Conservation (phyloP, 2,113 vertebrate species). For the Silurus asotus region DNA sequence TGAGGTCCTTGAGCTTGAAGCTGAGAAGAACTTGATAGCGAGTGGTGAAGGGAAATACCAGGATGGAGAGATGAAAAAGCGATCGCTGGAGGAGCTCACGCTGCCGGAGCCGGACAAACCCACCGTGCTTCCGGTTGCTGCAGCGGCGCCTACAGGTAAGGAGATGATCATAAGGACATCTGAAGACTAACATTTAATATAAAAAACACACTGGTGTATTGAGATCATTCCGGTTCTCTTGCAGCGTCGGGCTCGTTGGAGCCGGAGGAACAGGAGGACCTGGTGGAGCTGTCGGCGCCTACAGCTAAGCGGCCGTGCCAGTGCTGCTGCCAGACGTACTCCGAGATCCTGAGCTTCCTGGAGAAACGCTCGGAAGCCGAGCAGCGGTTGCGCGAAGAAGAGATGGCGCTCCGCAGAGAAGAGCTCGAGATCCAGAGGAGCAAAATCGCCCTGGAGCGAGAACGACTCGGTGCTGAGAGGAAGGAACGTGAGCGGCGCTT, state of each 20-base stretch:
- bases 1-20: constrained; percentile 77
- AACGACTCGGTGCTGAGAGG: constrained; percentile 71
- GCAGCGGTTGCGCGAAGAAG: constrained; percentile 76
- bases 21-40: constrained; percentile 67
- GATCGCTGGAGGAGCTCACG: constrained; percentile 64
- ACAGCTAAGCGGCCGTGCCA: constrained; percentile 73
- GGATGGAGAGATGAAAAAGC: constrained; percentile 70
- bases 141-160: constrained; percentile 54
- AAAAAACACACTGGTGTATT: background rate
- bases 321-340: constrained; percentile 79
- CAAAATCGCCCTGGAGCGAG: constrained; percentile 74
- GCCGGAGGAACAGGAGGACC: constrained; percentile 65
- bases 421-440: constrained; percentile 76
- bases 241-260: constrained; percentile 55
- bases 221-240: background rate
- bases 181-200: background rate
- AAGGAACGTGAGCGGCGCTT: constrained; percentile 74
- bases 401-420: constrained; percentile 72
- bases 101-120: constrained; percentile 71
- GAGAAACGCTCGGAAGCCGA: constrained; percentile 78
- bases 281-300: constrained; percentile 62
- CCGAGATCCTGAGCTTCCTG: constrained; percentile 77
- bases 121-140: constrained; percentile 58
- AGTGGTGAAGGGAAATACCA: constrained; percentile 68
- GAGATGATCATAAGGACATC: background rate